A percentile compares a stretch with the other conserved stretches of the same genome.
Evolutionary conservation across 2,797 vertebrate genomes (phyloP).

Genomic region (Neomorphus geoffroyi): DNA sequence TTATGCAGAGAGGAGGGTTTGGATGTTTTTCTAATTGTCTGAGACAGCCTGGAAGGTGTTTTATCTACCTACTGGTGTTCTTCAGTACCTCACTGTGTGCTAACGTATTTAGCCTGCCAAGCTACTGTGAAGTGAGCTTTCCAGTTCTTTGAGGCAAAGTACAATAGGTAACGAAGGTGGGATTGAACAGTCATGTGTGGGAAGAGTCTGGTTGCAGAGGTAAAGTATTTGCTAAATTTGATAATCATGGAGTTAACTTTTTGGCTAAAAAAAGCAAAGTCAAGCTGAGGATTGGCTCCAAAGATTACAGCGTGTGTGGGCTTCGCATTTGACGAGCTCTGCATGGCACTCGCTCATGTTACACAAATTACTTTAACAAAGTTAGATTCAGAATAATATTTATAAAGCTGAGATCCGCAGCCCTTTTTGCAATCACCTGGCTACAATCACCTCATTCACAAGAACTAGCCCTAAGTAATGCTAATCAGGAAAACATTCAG

Average conservation of each 20-base stretch:
- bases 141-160: not conserved
- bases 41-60: not conserved
- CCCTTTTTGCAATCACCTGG: conserved; percentile 50
- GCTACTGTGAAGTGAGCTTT: not conserved
- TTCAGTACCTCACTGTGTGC: not conserved
- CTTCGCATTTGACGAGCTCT: not conserved
- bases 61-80: not conserved
- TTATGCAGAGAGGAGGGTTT: not conserved
- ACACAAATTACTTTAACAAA: conserved; percentile 34
- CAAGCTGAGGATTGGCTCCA: conserved; percentile 11
- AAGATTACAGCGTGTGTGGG: conserved; percentile 42
- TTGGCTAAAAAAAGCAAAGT: conserved; percentile 40
- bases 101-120: not conserved
- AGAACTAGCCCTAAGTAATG: conserved; percentile 21
- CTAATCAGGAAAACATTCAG: conserved; percentile 20
- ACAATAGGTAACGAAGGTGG: not conserved
- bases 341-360: conserved; percentile 19
- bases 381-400: conserved; percentile 48
- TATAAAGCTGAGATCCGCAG: conserved; percentile 23
- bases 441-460: conserved; percentile 38
- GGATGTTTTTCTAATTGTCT: not conserved
- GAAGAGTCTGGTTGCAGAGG: not conserved
- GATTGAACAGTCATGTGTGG: not conserved
- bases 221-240: conserved; percentile 20
- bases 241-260: conserved; percentile 8